Conservation (phyloP, 2,888 invertebrate species). For the Polyommatus iphigenia region DNA sequence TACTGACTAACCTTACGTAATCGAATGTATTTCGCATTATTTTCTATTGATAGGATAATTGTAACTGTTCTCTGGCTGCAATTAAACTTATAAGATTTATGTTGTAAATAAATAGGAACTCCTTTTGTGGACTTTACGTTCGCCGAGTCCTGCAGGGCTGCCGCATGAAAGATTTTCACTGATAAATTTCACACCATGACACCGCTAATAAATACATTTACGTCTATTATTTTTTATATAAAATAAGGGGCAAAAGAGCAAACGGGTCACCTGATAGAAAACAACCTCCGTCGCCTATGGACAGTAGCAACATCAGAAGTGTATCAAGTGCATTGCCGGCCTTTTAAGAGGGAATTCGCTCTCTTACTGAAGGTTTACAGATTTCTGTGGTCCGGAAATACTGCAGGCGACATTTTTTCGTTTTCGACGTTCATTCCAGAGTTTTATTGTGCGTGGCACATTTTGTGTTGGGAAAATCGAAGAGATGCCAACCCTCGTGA, state of each 20-base stretch:
- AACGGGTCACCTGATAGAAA: no score
- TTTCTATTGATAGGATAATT: constrained; percentile 16
- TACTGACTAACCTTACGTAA: not conserved
- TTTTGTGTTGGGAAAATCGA: not conserved
- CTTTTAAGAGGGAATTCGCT: no score
- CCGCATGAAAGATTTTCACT: not conserved
- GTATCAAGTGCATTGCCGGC: no score
- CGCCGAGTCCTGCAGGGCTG: not conserved
- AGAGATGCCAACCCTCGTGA: not conserved
- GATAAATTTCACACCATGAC: not conserved
- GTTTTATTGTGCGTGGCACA: not conserved
- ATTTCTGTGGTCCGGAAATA: no score
- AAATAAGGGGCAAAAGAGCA: no score
- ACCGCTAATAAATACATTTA: not conserved
- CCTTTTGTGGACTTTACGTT: constrained; percentile 14
- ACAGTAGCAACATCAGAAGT: no score
- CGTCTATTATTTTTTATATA: no score
- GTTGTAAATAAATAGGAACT: constrained; percentile 25
- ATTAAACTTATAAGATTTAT: constrained; percentile 13
- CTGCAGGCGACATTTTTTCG: no score
- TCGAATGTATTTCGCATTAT: not conserved
- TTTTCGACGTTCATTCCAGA: no score
- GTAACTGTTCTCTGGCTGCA: not conserved
- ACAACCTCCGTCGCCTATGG: no score
- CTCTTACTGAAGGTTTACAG: no score